Percentiles rank a stretch among this genome's conserved stretches.
Evolutionary conservation across 53 echinoderm and acorn worm species (phyloP).

Genomic region (Echinarachnius parma): DNA sequence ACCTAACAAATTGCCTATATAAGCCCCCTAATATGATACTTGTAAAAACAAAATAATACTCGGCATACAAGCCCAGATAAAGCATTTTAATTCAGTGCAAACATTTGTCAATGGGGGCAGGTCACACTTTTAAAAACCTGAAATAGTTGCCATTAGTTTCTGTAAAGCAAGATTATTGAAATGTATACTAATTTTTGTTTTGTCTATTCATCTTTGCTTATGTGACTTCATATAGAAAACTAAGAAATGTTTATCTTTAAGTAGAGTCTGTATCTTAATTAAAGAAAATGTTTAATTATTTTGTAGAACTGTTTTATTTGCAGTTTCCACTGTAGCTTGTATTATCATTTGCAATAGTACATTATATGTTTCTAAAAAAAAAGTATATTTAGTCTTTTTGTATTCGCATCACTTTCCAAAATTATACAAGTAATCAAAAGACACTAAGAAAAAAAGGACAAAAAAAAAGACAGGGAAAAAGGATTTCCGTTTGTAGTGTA

Average conservation of each 20-base stretch:
- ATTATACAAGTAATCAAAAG: too few species aligned
- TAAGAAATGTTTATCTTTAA: slow-evolving; percentile 24
- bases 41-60: too few species aligned
- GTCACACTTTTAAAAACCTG: slow-evolving; percentile 35
- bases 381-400: slow-evolving; percentile 30
- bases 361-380: slow-evolving; percentile 30
- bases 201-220: slow-evolving; percentile 19
- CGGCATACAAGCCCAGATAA: too few species aligned
- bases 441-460: too few species aligned
- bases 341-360: slow-evolving; percentile 40
- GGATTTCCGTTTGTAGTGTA: too few species aligned
- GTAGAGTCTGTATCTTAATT: slow-evolving; percentile 28
- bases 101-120: too few species aligned
- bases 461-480: too few species aligned
- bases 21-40: too few species aligned
- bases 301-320: slow-evolving; percentile 30
- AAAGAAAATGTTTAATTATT: slow-evolving; percentile 19
- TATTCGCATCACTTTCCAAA: too few species aligned
- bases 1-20: too few species aligned
- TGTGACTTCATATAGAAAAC: slow-evolving; percentile 25
- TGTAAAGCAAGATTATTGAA: slow-evolving; percentile 33
- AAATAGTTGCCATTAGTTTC: slow-evolving; percentile 36
- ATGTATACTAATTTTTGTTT: slow-evolving; percentile 16
- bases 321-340: slow-evolving; percentile 23
- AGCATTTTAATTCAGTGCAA: too few species aligned